These are phyloP conservation scores for Cryptocephalus primarius DNA, from an alignment of 2,888 invertebrate genomes.

Conservation along the genomic window DNA sequence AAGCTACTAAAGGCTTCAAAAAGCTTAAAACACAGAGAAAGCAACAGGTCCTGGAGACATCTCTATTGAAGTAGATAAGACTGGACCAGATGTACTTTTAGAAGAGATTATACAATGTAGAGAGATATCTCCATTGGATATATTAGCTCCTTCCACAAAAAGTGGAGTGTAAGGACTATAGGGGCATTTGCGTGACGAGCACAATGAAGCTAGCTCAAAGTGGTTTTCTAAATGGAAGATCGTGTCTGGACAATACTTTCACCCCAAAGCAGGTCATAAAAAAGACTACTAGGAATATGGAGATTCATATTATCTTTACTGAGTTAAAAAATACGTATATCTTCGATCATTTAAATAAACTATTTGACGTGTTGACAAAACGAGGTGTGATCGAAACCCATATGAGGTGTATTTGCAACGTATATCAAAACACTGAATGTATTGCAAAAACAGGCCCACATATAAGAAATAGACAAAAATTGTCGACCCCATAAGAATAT, in stretches of 20 bases:
- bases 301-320: no score
- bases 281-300: no score
- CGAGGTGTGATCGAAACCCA: background rate
- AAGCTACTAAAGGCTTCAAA: background rate
- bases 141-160: background rate
- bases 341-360: background rate
- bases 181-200: background rate
- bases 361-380: background rate
- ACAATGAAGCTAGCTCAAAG: background rate
- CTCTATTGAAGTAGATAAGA: background rate
- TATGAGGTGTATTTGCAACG: background rate
- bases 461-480: no score
- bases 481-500: no score
- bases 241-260: background rate
- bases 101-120: background rate
- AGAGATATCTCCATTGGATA: background rate
- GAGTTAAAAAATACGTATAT: no score
- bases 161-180: background rate
- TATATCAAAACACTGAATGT: no score
- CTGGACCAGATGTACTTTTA: slow-evolving; percentile 1
- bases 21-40: background rate
- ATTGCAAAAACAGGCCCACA: no score
- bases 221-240: background rate
- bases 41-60: slow-evolving; percentile 1
- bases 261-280: no score